Base-by-base conservation (phyloP, 2,113 vertebrate species). In the Cyanistes caeruleus region DNA sequence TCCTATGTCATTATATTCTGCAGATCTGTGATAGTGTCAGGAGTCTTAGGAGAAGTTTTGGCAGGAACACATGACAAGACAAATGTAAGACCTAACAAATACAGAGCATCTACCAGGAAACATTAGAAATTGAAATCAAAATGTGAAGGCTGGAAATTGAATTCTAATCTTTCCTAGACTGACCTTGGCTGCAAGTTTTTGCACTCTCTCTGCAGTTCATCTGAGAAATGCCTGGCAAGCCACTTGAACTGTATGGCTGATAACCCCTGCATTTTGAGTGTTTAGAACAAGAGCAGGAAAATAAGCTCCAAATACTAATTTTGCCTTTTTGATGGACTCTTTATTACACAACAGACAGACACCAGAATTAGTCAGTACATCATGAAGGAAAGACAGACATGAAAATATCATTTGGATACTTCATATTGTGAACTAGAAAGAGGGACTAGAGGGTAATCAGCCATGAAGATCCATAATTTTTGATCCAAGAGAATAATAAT, bases 231-330 rank as follows among this genome's bases (percentile, higher is more conserved):
- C 20, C 60, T 80, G 80, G 46, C 64, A 89, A 89, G 20, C 46
- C 68, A 84, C 80, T 89, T 87, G 64, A 96, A 59, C 56, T 8
- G 2, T 23, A 0, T 17, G 30, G 46, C 51, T 89, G 89, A 70
- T 77, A 95, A 86, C 7, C 44, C n/a, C n/a, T 8, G 4, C 41
- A 63, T 49, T 89, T 56, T 37, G 15, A 89, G 31, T 81, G 68
- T 44, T 81, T 24, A 63, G 76, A 91, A 96, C 91, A 93, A 96
- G 94, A 89, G 84, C 87, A 91, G 89, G 87, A 95, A 94, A 87
- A 95, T 43, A 28, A 68, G 95, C 64, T 95, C 35, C 68, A 95
- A 78, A 59, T n/a, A 87, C 4, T 80, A 68, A 15, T 31, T 65
- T 67, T 91, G 23, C 30, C 13, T 28, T 70, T 90, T 89, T 84